Evolutionary conservation across 2,113 vertebrate species (phyloP).

Genomic region (Platanista minor): DNA sequence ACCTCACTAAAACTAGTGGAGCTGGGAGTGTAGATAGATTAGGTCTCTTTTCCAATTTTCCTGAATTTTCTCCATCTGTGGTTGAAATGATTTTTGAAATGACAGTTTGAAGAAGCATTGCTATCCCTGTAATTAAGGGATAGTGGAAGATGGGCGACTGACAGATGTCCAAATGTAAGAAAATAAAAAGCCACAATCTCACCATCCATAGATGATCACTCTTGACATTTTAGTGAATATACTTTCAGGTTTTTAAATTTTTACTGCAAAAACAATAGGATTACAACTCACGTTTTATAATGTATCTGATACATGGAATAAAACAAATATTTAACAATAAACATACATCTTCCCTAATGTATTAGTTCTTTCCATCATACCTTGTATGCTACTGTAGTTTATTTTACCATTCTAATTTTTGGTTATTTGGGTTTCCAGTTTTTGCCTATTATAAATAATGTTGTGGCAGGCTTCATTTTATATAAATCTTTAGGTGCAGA

Average conservation of each 20-base stretch:
- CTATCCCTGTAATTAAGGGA: not conserved
- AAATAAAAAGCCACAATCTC: not conserved
- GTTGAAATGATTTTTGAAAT: not conserved
- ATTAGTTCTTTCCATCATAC: not conserved
- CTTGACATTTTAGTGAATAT: not conserved
- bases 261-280: not conserved
- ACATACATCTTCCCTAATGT: not conserved
- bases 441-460: slow-evolving; percentile 23
- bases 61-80: not conserved
- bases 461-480: not conserved
- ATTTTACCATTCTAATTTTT: slow-evolving; percentile 1
- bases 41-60: not conserved
- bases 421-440: not conserved
- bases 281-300: not conserved
- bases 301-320: not conserved
- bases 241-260: not conserved
- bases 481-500: not conserved
- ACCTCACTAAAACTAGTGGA: not conserved
- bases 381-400: not conserved
- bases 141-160: not conserved
- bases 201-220: not conserved
- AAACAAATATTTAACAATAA: slow-evolving; percentile 4
- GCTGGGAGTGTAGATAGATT: not conserved
- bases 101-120: not conserved
- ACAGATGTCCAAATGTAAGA: not conserved